Conservation (phyloP, 2,888 invertebrate species). For the Hirtodrosophila cameraria region DNA sequence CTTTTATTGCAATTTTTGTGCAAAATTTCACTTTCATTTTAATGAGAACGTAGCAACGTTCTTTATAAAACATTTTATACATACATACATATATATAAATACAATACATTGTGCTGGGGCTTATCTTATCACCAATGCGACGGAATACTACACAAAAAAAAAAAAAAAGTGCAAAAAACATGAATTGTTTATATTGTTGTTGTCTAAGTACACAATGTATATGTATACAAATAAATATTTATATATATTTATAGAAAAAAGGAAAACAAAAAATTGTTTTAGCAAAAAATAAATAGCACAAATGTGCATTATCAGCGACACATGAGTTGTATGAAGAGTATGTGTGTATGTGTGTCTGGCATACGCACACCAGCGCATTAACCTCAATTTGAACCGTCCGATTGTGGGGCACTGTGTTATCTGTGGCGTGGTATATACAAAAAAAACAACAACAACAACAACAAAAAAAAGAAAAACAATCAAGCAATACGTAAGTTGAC, state of each 20-base stretch:
- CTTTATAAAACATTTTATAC: background rate
- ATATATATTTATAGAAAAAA: conserved; percentile 3
- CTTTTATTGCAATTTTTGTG: conserved; percentile 24
- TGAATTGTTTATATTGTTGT: conserved; percentile 45
- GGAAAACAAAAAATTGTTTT: conserved; percentile 36
- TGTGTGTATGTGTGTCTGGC: conserved; percentile 23
- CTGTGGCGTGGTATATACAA: conserved; percentile 32
- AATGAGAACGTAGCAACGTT: conserved; percentile 1
- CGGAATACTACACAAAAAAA: conserved; percentile 24
- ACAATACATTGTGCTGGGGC: conserved; percentile 17
- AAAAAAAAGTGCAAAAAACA: conserved; percentile 48
- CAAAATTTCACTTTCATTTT: conserved; percentile 43
- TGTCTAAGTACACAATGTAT: conserved; percentile 17
- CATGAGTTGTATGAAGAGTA: conserved; percentile 5
- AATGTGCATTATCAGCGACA: conserved; percentile 75
- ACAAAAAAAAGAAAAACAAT: conserved; percentile 16
- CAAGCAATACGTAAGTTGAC: conserved; percentile 52
- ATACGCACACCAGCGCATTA: conserved; percentile 63
- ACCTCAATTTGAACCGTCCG: conserved; percentile 75
- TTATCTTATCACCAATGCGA: conserved; percentile 57
- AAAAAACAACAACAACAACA: too few relatives aligned
- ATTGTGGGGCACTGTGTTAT: conserved; percentile 79
- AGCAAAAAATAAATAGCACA: conserved; percentile 77
- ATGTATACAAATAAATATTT: background rate
- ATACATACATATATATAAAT: conserved; percentile 8